Evolutionary conservation across 2,797 vertebrate species (phyloP), one percentile per base, ranked within the genome.

Genomic region (Hydrocynus forskahlii): DNA sequence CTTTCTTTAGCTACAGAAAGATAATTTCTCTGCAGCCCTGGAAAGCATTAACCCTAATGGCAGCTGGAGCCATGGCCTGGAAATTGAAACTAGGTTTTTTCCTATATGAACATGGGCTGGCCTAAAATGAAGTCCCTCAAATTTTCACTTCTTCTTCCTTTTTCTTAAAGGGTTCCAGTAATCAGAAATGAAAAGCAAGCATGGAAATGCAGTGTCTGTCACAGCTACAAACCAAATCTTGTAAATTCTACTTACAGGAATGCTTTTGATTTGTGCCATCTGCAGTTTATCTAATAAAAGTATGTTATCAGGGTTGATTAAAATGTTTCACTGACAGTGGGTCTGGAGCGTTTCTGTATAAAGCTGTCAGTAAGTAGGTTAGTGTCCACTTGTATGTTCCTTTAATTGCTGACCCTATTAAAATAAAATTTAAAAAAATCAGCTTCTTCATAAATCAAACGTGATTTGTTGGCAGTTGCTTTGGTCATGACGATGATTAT

Each of bases 141-240:
- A 29, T 21, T 84, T 81, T 86, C 81, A 54, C 75, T 83, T 86
- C 85, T 81, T 59, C 78, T 78, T 86, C 81, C n/a, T 19, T 67
- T 70, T 73, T 81, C 21, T n/a, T 35, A 70, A 55, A 62, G 23
- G 54, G 55, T 80, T 78, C 57, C 40, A 68, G 45, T 82, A 69
- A 67, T 76, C 81, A 81, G 81, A 76, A 59, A 43, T 68, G 23
- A 75, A 84, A 80, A 76, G 55, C 35, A 21, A 55, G 13, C 40
- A 21, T 40, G 12, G 35, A 17, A 38, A 23, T 78, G 79, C 63
- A 57, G 59, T 40, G 43, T 48, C n/a, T 25, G 48, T 13, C 48
- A 66, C 25, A 76, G 23, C 54, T 25, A 63, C 9, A 70, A 25
- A 45, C 43, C 67, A 54, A 70, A 74, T n/a, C 48, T 63, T 71